phyloP scores from a whole-genome alignment of 2,113 vertebrate species.

The Pantherophis guttatus region DNA sequence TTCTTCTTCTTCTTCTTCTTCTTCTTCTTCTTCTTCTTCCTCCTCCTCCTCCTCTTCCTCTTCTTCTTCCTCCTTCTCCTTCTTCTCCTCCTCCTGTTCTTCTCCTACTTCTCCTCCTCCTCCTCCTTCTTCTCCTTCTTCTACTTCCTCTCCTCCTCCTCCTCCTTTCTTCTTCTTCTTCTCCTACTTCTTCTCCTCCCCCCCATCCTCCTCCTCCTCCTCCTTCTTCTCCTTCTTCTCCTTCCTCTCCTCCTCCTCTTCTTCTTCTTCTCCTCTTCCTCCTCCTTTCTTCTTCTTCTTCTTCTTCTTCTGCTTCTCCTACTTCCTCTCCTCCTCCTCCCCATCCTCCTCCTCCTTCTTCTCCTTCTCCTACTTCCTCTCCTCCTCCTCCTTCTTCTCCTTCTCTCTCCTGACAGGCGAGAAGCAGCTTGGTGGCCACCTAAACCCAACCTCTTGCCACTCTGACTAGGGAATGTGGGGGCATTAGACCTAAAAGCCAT shows the following conservation, averaged over 20 bases:
- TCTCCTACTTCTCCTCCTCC: no score
- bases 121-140: no score
- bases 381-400: no score
- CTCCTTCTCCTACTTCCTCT: no score
- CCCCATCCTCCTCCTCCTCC: accelerated
- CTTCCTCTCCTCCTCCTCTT: no score
- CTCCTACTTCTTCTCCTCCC: accelerated
- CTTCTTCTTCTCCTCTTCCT: no score
- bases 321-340: no score
- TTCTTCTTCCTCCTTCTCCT: no score
- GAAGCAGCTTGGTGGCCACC: neutral
- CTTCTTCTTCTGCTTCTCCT: accelerated
- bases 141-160: neutral
- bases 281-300: no score
- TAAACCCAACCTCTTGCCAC: neutral
- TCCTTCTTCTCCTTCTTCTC: accelerated
- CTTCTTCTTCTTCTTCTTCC: no score
- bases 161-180: no score
- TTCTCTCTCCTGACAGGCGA: neutral
- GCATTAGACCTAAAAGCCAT: neutral
- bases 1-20: accelerated
- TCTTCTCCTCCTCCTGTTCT: neutral
- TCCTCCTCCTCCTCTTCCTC: neutral
- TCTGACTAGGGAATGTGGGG: conserved; percentile 9
- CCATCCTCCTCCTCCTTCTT: no score